Percentiles rank a stretch among this genome's conserved stretches.
Conservation (phyloP, 37 sponge, comb jelly and placozoan species). For the Theonella swinhoei region DNA sequence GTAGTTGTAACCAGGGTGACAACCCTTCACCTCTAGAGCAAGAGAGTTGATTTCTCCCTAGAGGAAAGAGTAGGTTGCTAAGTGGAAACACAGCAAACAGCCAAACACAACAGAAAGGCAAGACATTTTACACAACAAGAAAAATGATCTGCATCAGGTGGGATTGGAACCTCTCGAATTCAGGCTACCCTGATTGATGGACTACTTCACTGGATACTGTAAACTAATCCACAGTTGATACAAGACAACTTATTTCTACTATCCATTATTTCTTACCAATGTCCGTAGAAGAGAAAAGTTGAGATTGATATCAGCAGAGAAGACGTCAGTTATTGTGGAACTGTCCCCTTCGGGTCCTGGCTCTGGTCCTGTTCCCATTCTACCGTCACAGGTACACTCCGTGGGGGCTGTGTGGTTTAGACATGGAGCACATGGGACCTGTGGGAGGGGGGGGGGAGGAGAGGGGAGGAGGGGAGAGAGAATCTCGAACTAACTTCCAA, state of each 20-base stretch:
- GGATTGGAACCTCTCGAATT: no score
- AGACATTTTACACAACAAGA: no score
- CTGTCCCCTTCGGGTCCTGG: background rate
- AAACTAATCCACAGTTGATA: no score
- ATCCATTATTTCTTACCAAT: no score
- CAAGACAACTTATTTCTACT: no score
- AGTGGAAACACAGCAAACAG: background rate
- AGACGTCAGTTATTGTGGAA: background rate
- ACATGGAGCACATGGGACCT: background rate
- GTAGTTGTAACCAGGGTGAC: constrained; percentile 72
- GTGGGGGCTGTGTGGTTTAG: background rate
- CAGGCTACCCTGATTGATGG: no score
- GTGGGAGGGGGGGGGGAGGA: no score
- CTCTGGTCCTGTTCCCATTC: background rate
- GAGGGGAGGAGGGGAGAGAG: no score
- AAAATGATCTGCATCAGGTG: no score
- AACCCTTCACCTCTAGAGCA: constrained; percentile 29
- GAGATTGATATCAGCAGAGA: constrained; percentile 23
- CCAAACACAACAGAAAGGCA: no score
- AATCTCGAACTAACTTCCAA: no score
- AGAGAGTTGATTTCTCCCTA: constrained; percentile 28
- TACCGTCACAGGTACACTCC: background rate
- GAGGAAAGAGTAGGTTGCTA: background rate
- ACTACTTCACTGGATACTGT: no score
- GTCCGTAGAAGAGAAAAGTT: constrained; percentile 78